A percentile compares a stretch with the other conserved stretches of the same genome.
phyloP scores from a whole-genome alignment of 1,140 invertebrate species.

The Drosophila triauraria region DNA sequence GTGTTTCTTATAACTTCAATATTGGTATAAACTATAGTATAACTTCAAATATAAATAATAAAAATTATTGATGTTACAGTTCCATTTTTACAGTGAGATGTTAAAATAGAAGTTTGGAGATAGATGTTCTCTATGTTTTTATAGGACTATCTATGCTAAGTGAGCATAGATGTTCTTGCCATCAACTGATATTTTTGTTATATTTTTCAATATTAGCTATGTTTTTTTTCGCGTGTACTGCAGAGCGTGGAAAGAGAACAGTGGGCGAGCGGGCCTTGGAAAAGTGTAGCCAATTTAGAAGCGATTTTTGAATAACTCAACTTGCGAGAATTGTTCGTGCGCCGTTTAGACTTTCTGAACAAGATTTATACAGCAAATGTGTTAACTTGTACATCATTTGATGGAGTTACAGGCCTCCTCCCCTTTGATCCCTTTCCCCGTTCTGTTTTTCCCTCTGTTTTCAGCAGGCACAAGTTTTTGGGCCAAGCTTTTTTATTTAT shows the following conservation, averaged over 20 bases:
- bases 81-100: too few species aligned
- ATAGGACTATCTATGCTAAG: neutral
- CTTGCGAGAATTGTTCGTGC: conserved; percentile 69
- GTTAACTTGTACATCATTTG: conserved; percentile 85
- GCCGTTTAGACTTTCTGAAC: conserved; percentile 68
- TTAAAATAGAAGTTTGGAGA: too few species aligned
- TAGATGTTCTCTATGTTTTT: neutral
- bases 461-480: conserved; percentile 58
- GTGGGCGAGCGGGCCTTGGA: conserved; percentile 23
- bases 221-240: neutral
- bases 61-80: too few species aligned
- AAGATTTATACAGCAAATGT: conserved; percentile 84
- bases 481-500: conserved; percentile 66
- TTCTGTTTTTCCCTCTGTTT: neutral
- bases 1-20: too few species aligned
- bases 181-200: too few species aligned
- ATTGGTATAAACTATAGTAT: too few species aligned
- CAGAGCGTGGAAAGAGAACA: neutral
- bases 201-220: neutral
- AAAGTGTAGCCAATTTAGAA: conserved; percentile 78
- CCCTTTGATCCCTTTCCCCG: conserved; percentile 1
- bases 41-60: too few species aligned
- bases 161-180: too few species aligned
- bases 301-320: conserved; percentile 84
- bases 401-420: conserved; percentile 73